These are phyloP conservation scores for Hirundichthys speculiger DNA, from an alignment of 2,113 vertebrate genomes.

Conservation along the genomic window DNA sequence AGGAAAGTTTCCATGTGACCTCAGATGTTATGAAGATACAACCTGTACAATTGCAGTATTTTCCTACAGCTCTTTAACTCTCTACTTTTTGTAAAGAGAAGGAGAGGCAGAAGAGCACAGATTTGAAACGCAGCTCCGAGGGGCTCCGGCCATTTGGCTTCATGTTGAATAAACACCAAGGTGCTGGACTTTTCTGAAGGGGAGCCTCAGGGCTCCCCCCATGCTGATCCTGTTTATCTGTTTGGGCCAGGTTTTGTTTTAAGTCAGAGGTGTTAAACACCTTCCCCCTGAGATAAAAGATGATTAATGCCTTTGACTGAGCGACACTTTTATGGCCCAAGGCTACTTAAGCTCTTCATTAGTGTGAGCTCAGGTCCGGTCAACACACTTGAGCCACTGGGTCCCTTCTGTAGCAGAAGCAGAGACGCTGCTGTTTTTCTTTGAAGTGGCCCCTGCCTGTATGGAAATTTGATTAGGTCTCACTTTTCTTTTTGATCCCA, in stretches of 20 bases:
- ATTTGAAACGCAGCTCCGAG: slow-evolving; percentile 15
- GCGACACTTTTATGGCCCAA: slow-evolving; percentile 69
- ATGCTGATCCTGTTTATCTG: slow-evolving; percentile 67
- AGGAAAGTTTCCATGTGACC: no score
- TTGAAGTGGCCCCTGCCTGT: slow-evolving; percentile 72
- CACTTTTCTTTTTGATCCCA: not conserved
- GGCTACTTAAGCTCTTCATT: slow-evolving; percentile 80
- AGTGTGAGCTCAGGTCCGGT: slow-evolving; percentile 60
- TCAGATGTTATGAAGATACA: no score
- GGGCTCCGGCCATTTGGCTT: slow-evolving; percentile 75
- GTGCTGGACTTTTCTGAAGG: slow-evolving; percentile 61
- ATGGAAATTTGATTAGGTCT: slow-evolving; percentile 82
- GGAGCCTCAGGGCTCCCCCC: slow-evolving; percentile 53
- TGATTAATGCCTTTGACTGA: slow-evolving; percentile 75
- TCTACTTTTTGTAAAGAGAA: slow-evolving; percentile 5
- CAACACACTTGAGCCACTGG: slow-evolving; percentile 49
- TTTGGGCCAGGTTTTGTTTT: slow-evolving; percentile 72
- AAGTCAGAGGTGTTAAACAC: slow-evolving; percentile 70
- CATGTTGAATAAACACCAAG: slow-evolving; percentile 80
- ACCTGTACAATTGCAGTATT: no score
- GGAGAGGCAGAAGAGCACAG: no score
- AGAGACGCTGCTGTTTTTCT: slow-evolving; percentile 51
- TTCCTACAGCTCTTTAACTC: not conserved
- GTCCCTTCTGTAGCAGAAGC: slow-evolving; percentile 23
- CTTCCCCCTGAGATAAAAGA: slow-evolving; percentile 77